These are phyloP conservation scores for Crypturellus tataupa DNA, from an alignment of 2,797 vertebrate species.

Conservation along the genomic window DNA sequence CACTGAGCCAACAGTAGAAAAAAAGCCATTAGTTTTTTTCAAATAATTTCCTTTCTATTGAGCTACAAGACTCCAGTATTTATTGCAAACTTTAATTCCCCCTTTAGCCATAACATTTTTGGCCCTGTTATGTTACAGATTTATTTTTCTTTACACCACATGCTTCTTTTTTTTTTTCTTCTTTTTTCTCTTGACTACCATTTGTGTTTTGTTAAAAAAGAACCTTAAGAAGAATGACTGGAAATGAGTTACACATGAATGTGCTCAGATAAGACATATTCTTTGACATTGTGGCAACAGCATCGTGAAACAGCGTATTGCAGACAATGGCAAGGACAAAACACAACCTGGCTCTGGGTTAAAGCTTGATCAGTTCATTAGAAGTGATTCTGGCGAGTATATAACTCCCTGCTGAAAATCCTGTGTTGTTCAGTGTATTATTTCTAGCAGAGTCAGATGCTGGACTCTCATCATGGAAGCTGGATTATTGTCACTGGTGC, in stretches of 20 bases:
- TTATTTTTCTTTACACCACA: slow-evolving; percentile 2
- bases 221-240: slow-evolving; percentile 4
- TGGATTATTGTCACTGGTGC: rapidly evolving
- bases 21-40: neutral
- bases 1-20: neutral
- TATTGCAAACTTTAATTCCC: slow-evolving; percentile 52
- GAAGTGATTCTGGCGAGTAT: neutral
- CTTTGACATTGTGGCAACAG: neutral
- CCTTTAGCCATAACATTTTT: slow-evolving; percentile 44
- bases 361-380: neutral
- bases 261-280: neutral
- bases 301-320: neutral
- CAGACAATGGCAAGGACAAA: neutral
- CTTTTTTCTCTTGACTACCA: rapidly evolving
- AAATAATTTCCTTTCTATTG: slow-evolving; percentile 52
- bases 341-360: neutral
- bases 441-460: neutral
- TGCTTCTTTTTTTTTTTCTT: rapidly evolving
- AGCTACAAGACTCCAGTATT: slow-evolving; percentile 37
- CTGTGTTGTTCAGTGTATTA: neutral
- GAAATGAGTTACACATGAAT: neutral
- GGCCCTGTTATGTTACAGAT: neutral
- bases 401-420: neutral
- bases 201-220: slow-evolving; percentile 9
- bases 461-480: neutral